Conservation (phyloP, 2,797 vertebrate genomes). For the Schizopygopsis malacanthus region DNA sequence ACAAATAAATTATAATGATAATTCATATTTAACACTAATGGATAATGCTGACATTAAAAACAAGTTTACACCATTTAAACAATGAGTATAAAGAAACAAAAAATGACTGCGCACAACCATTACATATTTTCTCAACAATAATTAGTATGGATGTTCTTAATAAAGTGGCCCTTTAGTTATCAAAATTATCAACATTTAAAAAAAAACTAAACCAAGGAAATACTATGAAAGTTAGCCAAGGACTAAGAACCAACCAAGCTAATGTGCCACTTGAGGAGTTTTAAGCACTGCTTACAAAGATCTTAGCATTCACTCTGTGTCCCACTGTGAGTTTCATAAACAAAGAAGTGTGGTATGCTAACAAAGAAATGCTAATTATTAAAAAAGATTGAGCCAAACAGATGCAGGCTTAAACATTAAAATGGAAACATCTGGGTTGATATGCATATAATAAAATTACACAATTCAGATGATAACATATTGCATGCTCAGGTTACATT, state of each 20-base stretch:
- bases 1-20: conserved; percentile 62
- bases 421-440: conserved; percentile 14
- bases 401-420: conserved; percentile 15
- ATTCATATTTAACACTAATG: conserved; percentile 50
- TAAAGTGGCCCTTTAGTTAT: conserved; percentile 14
- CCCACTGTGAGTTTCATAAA: background rate
- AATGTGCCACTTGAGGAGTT: conserved; percentile 20
- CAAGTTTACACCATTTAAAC: conserved; percentile 48
- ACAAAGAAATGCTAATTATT: conserved; percentile 20
- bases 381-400: background rate
- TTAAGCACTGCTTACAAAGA: conserved; percentile 4
- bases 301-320: conserved; percentile 11
- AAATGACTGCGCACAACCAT: conserved; percentile 30
- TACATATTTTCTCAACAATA: conserved; percentile 35
- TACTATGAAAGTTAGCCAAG: conserved; percentile 5
- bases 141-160: conserved; percentile 28
- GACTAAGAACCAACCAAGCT: conserved; percentile 9
- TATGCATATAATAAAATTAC: conserved; percentile 5
- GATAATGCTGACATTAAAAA: conserved; percentile 37
- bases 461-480: conserved; percentile 17
- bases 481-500: conserved; percentile 39
- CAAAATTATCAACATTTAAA: background rate
- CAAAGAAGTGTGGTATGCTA: background rate
- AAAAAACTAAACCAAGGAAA: background rate
- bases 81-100: conserved; percentile 42